A percentile compares a stretch with the other conserved stretches of the same genome.
Conservation (phyloP, 2,113 vertebrate species). For the Siniperca knerii region DNA sequence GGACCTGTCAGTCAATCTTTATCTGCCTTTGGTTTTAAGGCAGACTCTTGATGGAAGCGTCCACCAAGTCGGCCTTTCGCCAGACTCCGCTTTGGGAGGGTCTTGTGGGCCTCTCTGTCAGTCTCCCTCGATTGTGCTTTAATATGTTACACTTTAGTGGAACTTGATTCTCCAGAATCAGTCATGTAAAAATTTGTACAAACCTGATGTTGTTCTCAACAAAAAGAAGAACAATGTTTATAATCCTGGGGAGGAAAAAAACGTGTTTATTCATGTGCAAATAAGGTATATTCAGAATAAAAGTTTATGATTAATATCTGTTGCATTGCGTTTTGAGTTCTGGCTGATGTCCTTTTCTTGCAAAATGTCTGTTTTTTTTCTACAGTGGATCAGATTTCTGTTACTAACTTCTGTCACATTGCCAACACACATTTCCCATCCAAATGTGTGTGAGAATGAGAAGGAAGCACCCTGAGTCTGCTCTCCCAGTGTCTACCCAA, state of each 20-base stretch:
- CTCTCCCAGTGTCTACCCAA: slow-evolving; percentile 67
- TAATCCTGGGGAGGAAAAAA: slow-evolving; percentile 85
- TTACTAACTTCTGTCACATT: slow-evolving; percentile 60
- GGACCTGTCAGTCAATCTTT: slow-evolving; percentile 41
- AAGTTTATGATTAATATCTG: slow-evolving; percentile 89
- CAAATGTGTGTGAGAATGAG: slow-evolving; percentile 70
- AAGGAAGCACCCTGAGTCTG: slow-evolving; percentile 67
- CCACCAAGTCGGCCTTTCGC: slow-evolving; percentile 26
- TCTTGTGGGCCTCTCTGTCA: slow-evolving; percentile 74
- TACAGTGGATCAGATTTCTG: slow-evolving; percentile 55
- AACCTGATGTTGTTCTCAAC: slow-evolving; percentile 84
- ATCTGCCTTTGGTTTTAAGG: slow-evolving; percentile 59
- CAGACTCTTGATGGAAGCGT: slow-evolving; percentile 43
- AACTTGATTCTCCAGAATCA: slow-evolving; percentile 88
- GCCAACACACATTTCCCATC: slow-evolving; percentile 74
- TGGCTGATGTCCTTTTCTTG: slow-evolving; percentile 45
- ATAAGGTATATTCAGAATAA: slow-evolving; percentile 96
- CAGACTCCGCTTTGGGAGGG: slow-evolving; percentile 37
- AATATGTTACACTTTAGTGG: slow-evolving; percentile 89
- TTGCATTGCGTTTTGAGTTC: slow-evolving; percentile 55
- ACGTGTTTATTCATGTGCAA: slow-evolving; percentile 93
- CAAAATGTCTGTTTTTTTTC: slow-evolving; percentile 41
- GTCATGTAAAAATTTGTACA: slow-evolving; percentile 93
- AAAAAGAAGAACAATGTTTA: slow-evolving; percentile 86
- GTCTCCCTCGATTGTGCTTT: slow-evolving; percentile 88